Evolutionary conservation across 2,888 invertebrate genomes (phyloP).

Genomic region (Blastobasis lacticolella): DNA sequence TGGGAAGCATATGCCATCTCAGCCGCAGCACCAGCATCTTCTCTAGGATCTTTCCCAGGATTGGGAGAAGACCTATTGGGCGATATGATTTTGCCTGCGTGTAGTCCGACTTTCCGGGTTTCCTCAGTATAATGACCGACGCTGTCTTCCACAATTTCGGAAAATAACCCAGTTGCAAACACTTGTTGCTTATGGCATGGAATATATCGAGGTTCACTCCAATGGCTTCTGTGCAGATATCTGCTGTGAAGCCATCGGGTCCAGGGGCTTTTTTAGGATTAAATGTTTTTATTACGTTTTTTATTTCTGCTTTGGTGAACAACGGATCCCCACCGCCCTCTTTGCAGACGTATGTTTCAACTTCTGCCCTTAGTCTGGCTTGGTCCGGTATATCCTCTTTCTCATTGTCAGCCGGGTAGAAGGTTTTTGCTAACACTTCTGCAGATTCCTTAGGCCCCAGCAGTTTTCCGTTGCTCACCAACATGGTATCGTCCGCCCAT

Average conservation of each 20-base stretch:
- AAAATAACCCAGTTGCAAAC: conserved; percentile 6
- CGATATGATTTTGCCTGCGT: conserved; percentile 7
- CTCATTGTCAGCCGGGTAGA: conserved; percentile 6
- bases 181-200: conserved; percentile 7
- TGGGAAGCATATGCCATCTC: conserved; percentile 2
- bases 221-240: conserved; percentile 5
- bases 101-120: conserved; percentile 7
- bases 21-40: conserved; percentile 8
- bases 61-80: conserved; percentile 11
- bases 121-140: conserved; percentile 3
- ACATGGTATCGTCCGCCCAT: conserved; percentile 2
- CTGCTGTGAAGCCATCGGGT: conserved; percentile 8
- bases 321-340: not conserved
- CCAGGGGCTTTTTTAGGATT: conserved; percentile 12
- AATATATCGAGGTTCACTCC: not conserved
- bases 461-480: not conserved
- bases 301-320: not conserved
- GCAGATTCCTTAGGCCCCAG: conserved; percentile 8
- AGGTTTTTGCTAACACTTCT: conserved; percentile 6
- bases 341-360: too few species aligned
- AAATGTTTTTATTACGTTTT: not conserved
- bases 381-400: conserved; percentile 1
- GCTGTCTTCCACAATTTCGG: conserved; percentile 11
- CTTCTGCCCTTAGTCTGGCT: too few species aligned
- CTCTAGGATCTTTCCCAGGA: conserved; percentile 12